Percentiles rank a stretch among this genome's conserved stretches.
These are phyloP conservation scores for Eptesicus fuscus DNA, from an alignment of 2,113 vertebrate genomes.

Conservation along the genomic window DNA sequence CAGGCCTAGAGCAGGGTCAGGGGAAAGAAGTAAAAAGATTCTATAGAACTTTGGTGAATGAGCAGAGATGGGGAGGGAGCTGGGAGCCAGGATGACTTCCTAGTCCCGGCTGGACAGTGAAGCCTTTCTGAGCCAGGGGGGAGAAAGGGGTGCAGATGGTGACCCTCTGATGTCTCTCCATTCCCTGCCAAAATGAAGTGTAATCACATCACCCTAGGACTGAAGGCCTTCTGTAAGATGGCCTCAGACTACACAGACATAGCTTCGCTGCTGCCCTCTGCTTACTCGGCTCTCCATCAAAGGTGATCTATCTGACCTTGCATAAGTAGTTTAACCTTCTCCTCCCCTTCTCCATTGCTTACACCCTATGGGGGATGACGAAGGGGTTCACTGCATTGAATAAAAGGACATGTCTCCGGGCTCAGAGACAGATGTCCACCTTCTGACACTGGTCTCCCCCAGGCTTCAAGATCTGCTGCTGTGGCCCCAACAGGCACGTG, in stretches of 20 bases:
- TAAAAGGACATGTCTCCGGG: not conserved
- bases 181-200: not conserved
- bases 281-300: not conserved
- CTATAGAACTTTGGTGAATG: not conserved
- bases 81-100: not conserved
- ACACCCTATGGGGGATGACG: fast-evolving
- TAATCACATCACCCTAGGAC: too few species aligned
- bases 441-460: not conserved
- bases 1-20: not conserved
- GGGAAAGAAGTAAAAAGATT: not conserved
- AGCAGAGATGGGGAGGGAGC: too few species aligned
- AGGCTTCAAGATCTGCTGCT: not conserved
- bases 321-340: not conserved
- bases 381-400: not conserved
- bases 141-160: not conserved
- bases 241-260: not conserved
- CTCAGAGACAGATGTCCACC: not conserved
- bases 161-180: not conserved
- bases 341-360: not conserved
- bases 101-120: not conserved
- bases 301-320: not conserved
- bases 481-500: not conserved
- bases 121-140: not conserved
- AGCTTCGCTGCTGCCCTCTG: not conserved
- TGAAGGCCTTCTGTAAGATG: not conserved